Evolutionary conservation across 2,888 invertebrate genomes (phyloP).

Genomic region (Antitype chi): DNA sequence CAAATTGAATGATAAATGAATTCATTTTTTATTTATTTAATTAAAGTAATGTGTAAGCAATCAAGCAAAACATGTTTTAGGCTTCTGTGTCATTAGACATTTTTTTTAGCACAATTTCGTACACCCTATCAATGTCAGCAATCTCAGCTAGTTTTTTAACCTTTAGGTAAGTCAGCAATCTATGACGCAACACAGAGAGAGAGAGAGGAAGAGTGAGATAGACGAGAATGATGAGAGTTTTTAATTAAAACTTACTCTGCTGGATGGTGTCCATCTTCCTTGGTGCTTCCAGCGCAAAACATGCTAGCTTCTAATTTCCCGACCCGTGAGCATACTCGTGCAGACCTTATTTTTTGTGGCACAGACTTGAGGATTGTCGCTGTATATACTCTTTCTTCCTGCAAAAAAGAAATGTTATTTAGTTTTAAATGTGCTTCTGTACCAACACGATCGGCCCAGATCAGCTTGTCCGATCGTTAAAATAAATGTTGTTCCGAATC

Average conservation of each 20-base stretch:
- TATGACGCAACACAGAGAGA: not conserved
- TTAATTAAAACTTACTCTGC: constrained; percentile 15
- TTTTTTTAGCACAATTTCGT: not conserved
- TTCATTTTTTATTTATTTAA: too few relatives aligned
- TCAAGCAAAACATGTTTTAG: too few relatives aligned
- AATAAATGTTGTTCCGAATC: not conserved
- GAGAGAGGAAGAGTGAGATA: too few relatives aligned
- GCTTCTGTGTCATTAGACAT: too few relatives aligned
- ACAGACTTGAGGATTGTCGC: constrained; percentile 14
- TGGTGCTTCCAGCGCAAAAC: constrained; percentile 74
- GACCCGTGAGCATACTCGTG: constrained; percentile 11
- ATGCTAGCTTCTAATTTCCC: constrained; percentile 63
- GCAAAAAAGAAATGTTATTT: not conserved
- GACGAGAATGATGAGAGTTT: too few relatives aligned
- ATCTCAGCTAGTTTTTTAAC: not conserved
- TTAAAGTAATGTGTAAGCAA: too few relatives aligned
- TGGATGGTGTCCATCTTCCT: constrained; percentile 18
- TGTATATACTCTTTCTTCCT: constrained; percentile 14
- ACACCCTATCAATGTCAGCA: not conserved
- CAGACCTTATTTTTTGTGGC: constrained; percentile 26
- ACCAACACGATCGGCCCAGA: not conserved
- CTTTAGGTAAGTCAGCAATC: not conserved
- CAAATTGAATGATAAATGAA: too few relatives aligned
- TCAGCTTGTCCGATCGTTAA: not conserved
- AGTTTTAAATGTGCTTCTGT: not conserved